Conservation (phyloP, 2,797 vertebrate species). For the Platalea minor region DNA sequence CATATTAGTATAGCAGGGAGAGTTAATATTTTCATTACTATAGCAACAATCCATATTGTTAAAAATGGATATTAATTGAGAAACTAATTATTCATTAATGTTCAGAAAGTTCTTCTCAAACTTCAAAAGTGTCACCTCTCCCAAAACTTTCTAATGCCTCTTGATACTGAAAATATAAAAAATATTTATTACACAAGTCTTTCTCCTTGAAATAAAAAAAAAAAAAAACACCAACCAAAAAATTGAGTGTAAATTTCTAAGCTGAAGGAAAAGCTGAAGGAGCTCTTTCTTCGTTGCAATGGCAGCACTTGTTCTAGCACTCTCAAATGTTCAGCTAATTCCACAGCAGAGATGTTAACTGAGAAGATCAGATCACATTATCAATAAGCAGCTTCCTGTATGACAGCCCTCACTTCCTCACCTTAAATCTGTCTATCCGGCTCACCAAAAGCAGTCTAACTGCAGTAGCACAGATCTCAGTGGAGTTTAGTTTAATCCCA, state of each 20-base stretch:
- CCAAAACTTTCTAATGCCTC: not conserved
- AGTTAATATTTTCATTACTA: not conserved
- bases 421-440: not conserved
- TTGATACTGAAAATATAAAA: not conserved
- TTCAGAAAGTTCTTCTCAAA: not conserved
- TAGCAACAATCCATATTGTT: not conserved
- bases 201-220: not conserved
- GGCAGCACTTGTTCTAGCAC: not conserved
- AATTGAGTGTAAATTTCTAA: not conserved
- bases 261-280: not conserved
- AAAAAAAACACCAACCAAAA: not conserved
- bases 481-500: not conserved
- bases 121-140: not conserved
- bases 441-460: not conserved
- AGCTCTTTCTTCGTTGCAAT: not conserved
- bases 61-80: not conserved
- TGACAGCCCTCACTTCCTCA: not conserved
- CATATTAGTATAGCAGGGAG: not conserved
- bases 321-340: not conserved
- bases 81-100: not conserved
- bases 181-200: not conserved
- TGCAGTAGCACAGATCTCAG: not conserved
- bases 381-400: not conserved
- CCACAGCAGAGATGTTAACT: not conserved
- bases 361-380: not conserved